Evolutionary conservation across 2,888 invertebrate genomes (phyloP).

Genomic region (Ctenicera cuprea): DNA sequence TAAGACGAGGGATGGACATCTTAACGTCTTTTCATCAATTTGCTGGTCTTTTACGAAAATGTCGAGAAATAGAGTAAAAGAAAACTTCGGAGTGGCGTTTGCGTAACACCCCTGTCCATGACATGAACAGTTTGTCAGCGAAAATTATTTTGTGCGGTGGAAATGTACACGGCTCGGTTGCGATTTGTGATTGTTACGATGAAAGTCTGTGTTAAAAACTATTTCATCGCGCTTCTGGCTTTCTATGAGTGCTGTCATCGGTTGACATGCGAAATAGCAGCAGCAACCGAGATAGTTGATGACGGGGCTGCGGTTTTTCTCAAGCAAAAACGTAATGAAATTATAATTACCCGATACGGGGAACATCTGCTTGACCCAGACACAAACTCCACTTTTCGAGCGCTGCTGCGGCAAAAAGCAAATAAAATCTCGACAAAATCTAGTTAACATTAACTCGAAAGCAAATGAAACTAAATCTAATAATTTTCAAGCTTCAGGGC

Average conservation of each 20-base stretch:
- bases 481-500: constrained; percentile 38
- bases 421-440: constrained; percentile 35
- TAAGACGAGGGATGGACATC: too few relatives aligned
- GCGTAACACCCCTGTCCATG: constrained; percentile 33
- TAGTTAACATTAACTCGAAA: constrained; percentile 34
- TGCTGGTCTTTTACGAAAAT: neutral
- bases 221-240: constrained; percentile 39
- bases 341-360: constrained; percentile 26
- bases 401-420: constrained; percentile 24
- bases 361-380: constrained; percentile 26
- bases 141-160: constrained; percentile 21
- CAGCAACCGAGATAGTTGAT: constrained; percentile 14
- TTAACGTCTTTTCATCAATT: too few relatives aligned
- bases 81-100: constrained; percentile 15
- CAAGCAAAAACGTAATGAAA: constrained; percentile 30
- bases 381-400: constrained; percentile 18
- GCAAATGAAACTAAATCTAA: constrained; percentile 44
- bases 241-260: constrained; percentile 30
- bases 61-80: constrained; percentile 20
- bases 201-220: constrained; percentile 25
- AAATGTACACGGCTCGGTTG: constrained; percentile 27
- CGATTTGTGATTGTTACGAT: constrained; percentile 29
- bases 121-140: constrained; percentile 35
- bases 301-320: constrained; percentile 17
- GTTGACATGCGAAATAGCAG: constrained; percentile 36